These are phyloP conservation scores for Sparus aurata DNA, from an alignment of 2,797 vertebrate genomes.

Conservation along the genomic window DNA sequence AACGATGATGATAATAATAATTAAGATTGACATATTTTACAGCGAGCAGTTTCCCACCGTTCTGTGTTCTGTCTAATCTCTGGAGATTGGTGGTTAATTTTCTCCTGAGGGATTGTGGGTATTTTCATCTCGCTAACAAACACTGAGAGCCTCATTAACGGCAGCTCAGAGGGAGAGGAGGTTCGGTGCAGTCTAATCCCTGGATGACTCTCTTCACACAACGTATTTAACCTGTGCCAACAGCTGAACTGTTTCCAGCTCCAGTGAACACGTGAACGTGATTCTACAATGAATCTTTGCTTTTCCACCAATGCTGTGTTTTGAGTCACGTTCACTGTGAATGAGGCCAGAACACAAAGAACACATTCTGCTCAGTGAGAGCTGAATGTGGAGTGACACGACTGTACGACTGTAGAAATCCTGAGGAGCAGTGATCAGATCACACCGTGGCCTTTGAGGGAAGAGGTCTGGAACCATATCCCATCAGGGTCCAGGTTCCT, in stretches of 20 bases:
- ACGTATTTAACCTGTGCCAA: not conserved
- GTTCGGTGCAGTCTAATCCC: slow-evolving; percentile 55
- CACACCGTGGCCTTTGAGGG: too few relatives aligned
- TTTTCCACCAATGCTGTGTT: not conserved
- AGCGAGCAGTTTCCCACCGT: not conserved
- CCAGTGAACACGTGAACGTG: not conserved
- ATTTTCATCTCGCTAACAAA: slow-evolving; percentile 62
- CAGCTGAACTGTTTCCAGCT: slow-evolving; percentile 7
- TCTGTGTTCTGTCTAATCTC: slow-evolving; percentile 35
- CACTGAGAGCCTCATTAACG: slow-evolving; percentile 54
- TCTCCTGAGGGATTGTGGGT: slow-evolving; percentile 54
- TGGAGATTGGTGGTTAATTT: slow-evolving; percentile 33
- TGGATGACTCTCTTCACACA: slow-evolving; percentile 29
- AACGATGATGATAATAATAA: slow-evolving; percentile 39
- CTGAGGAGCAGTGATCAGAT: too few relatives aligned
- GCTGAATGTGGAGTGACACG: not conserved
- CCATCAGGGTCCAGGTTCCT: too few relatives aligned
- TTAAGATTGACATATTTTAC: slow-evolving; percentile 28
- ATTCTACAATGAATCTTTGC: not conserved
- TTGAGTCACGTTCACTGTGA: not conserved
- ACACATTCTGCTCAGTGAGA: too few relatives aligned
- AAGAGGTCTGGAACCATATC: too few relatives aligned
- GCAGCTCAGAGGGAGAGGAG: slow-evolving; percentile 20
- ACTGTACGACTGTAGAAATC: too few relatives aligned
- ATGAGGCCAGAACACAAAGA: not conserved